A percentile compares a stretch with the other conserved stretches of the same genome.
Evolutionary conservation across 2,113 vertebrate species (phyloP).

Genomic region (Ameiurus melas): DNA sequence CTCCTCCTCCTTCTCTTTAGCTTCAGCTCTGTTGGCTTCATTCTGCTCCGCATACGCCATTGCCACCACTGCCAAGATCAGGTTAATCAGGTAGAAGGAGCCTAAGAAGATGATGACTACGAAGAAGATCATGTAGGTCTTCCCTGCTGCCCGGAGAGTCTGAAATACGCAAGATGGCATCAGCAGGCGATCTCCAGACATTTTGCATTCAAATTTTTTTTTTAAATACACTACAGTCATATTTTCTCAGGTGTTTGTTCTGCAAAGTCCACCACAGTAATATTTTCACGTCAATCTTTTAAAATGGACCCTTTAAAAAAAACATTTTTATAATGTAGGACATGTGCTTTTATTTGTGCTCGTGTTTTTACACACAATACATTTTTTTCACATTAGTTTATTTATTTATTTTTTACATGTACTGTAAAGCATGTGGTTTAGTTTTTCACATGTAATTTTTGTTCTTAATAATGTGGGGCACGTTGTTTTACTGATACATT

Average conservation of each 20-base stretch:
- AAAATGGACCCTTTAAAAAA: background rate
- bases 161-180: constrained; percentile 55
- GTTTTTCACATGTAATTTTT: background rate
- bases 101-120: constrained; percentile 92
- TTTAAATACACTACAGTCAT: no score
- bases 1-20: constrained; percentile 87
- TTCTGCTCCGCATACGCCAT: constrained; percentile 95
- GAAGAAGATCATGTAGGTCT: constrained; percentile 96
- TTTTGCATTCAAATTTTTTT: no score
- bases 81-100: constrained; percentile 95
- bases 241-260: background rate
- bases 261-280: background rate
- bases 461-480: background rate
- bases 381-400: background rate
- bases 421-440: no score
- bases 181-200: background rate
- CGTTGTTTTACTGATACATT: background rate
- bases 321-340: background rate
- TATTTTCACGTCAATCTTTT: background rate
- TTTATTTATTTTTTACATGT: background rate
- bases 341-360: background rate
- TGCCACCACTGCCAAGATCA: constrained; percentile 94
- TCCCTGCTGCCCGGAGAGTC: constrained; percentile 90
- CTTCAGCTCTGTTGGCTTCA: constrained; percentile 80
- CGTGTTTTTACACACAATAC: background rate